Evolutionary conservation across 2,888 invertebrate genomes (phyloP).

Genomic region (Lithosia quadra): DNA sequence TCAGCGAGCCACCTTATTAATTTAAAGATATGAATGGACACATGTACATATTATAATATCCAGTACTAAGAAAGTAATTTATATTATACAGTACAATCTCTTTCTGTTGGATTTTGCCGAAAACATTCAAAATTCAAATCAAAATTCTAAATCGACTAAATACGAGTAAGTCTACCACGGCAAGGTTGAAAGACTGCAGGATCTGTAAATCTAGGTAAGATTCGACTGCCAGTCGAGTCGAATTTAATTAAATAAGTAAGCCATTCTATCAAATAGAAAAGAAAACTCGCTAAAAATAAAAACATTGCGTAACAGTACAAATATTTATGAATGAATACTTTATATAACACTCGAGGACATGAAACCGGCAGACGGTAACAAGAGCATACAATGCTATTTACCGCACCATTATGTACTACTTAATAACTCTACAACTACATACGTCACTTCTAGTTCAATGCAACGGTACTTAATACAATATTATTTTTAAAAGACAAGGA

Average conservation of each 20-base stretch:
- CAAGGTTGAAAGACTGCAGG: neutral
- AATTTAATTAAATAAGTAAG: neutral
- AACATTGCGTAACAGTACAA: neutral
- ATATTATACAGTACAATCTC: neutral
- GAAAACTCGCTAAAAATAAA: neutral
- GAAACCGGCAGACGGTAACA: constrained; percentile 1
- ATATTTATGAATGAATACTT: neutral
- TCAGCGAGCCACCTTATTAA: neutral
- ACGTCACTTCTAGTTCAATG: neutral
- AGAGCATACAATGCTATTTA: neutral
- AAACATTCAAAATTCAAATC: neutral
- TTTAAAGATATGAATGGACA: neutral
- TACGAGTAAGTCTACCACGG: neutral
- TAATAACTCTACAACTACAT: neutral
- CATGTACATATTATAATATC: no score
- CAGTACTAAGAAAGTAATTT: neutral
- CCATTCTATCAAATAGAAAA: neutral
- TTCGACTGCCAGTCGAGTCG: neutral
- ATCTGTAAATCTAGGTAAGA: neutral
- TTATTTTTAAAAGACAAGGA: neutral
- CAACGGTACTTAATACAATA: neutral
- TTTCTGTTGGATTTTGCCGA: neutral
- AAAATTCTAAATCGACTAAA: neutral
- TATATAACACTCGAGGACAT: neutral
- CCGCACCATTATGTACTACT: neutral